These are phyloP conservation scores for Cetoscarus ocellatus DNA, from an alignment of 2,797 vertebrate species.

Conservation along the genomic window DNA sequence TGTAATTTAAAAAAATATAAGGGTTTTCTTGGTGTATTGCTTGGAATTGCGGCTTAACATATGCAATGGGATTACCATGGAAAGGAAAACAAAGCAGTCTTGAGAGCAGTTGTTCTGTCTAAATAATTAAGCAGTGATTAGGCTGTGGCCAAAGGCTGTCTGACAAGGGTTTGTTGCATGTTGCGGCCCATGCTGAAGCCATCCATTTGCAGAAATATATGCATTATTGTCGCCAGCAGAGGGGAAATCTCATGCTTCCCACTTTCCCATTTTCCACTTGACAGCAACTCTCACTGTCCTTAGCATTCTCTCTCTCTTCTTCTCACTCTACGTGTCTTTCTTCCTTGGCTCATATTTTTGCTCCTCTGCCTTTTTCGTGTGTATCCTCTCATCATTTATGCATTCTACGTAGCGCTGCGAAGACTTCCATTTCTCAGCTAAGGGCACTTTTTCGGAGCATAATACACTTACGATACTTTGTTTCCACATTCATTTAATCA, in stretches of 20 bases:
- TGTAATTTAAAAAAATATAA: constrained; percentile 53
- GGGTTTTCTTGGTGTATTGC: constrained; percentile 56
- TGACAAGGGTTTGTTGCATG: constrained; percentile 49
- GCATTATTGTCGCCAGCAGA: constrained; percentile 39
- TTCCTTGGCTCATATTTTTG: constrained; percentile 39
- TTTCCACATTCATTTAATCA: constrained; percentile 58
- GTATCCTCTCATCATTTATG: constrained; percentile 48
- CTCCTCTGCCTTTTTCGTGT: constrained; percentile 44
- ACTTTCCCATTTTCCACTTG: constrained; percentile 68
- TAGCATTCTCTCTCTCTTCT: constrained; percentile 28
- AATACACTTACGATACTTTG: constrained; percentile 63
- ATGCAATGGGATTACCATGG: constrained; percentile 64
- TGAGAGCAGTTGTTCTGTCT: constrained; percentile 69
- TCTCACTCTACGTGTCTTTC: constrained; percentile 31
- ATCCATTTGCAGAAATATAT: constrained; percentile 33
- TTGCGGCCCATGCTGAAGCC: constrained; percentile 52
- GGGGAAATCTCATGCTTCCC: constrained; percentile 52
- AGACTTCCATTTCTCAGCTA: constrained; percentile 39
- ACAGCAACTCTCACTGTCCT: constrained; percentile 56
- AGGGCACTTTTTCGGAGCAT: constrained; percentile 42
- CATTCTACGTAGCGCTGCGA: constrained; percentile 32
- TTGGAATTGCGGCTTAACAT: constrained; percentile 58
- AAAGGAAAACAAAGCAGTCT: constrained; percentile 72
- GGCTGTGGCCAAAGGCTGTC: constrained; percentile 72
- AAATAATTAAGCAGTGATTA: constrained; percentile 80